These are phyloP conservation scores for Platygyra sinensis DNA, from an alignment of 64 coral and sea anemone genomes.

Conservation along the genomic window DNA sequence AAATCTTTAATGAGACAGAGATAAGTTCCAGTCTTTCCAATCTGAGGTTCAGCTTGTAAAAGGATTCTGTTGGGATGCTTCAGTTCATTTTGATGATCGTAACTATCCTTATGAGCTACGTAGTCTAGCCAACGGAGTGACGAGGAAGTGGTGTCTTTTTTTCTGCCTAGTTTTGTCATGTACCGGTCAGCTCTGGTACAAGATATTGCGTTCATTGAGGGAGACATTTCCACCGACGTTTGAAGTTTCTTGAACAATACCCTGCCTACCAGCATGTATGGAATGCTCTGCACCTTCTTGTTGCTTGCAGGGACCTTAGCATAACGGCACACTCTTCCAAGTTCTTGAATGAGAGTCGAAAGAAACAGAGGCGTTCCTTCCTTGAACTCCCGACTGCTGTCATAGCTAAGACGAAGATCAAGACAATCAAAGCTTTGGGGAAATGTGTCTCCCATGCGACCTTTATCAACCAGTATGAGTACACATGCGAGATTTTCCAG, in stretches of 20 bases:
- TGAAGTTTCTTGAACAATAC: neutral
- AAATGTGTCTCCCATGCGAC: slow-evolving; percentile 56
- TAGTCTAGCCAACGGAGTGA: slow-evolving; percentile 15
- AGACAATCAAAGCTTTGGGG: slow-evolving; percentile 35
- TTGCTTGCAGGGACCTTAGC: neutral
- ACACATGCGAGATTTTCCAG: slow-evolving; percentile 32
- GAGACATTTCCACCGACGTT: neutral
- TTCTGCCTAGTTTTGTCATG: neutral
- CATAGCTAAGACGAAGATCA: slow-evolving; percentile 33
- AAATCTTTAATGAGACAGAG: slow-evolving; percentile 29
- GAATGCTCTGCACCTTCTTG: neutral
- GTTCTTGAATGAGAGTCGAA: slow-evolving; percentile 36
- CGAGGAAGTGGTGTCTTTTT: neutral
- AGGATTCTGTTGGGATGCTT: slow-evolving; percentile 39
- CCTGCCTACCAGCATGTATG: neutral
- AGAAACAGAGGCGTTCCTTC: neutral
- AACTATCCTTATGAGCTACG: slow-evolving; percentile 22
- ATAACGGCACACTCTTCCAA: slow-evolving; percentile 50
- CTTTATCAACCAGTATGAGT: slow-evolving; percentile 34
- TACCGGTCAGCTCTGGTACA: slow-evolving; percentile 20
- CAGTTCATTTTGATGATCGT: slow-evolving; percentile 4
- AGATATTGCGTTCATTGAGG: slow-evolving; percentile 9
- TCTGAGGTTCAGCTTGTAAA: slow-evolving; percentile 47
- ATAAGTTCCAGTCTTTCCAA: slow-evolving; percentile 50
- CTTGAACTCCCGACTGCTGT: neutral